Conservation (phyloP, 2,113 vertebrate genomes). For the Phyllostomus hastatus region DNA sequence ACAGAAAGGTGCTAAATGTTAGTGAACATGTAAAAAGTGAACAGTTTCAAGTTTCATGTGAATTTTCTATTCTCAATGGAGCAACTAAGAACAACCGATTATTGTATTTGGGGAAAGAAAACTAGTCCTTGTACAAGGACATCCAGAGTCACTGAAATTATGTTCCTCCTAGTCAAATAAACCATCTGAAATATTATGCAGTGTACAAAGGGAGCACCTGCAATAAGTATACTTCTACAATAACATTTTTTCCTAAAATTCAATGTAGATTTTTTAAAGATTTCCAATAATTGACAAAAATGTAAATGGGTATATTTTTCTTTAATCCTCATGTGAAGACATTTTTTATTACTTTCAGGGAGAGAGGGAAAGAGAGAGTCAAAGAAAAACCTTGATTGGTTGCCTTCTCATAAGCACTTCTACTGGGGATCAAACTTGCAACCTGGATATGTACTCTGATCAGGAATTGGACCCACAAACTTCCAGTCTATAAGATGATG, state of each 20-base stretch:
- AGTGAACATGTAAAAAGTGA: conserved; percentile 31
- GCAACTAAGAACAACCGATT: background rate
- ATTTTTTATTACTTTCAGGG: too few relatives aligned
- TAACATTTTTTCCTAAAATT: conserved; percentile 31
- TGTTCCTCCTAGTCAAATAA: conserved; percentile 36
- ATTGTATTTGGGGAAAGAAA: conserved; percentile 9
- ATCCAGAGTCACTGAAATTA: conserved; percentile 8
- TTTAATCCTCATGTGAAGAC: too few relatives aligned
- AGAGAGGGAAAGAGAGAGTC: too few relatives aligned
- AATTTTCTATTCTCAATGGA: conserved; percentile 33
- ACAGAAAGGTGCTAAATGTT: conserved; percentile 4
- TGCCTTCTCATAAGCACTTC: too few relatives aligned
- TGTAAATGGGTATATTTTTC: background rate
- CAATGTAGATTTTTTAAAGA: conserved; percentile 21
- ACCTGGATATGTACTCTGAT: too few relatives aligned
- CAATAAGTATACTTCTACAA: conserved; percentile 27
- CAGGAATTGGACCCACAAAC: too few relatives aligned
- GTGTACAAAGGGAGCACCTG: conserved; percentile 31
- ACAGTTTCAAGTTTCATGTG: conserved; percentile 36
- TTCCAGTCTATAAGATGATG: too few relatives aligned
- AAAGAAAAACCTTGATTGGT: too few relatives aligned
- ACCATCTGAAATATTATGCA: conserved; percentile 10
- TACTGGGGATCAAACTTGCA: too few relatives aligned
- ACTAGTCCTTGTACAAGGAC: background rate
- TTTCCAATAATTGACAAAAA: conserved; percentile 30